These are phyloP conservation scores for Suricata suricatta DNA, from an alignment of 2,113 vertebrate species.

Conservation along the genomic window DNA sequence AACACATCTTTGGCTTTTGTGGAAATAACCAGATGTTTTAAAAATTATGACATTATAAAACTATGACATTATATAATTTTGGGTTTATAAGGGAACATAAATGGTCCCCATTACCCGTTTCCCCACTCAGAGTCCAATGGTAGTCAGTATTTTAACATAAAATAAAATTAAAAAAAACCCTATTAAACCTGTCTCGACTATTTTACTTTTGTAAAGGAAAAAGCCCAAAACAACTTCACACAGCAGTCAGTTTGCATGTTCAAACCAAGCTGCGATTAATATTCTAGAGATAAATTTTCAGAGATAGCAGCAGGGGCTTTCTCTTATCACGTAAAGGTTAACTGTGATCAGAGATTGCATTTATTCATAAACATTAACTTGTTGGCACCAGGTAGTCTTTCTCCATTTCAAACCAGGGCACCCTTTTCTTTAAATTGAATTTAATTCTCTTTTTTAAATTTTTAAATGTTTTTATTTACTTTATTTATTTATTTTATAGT, in stretches of 20 bases:
- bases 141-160: neutral
- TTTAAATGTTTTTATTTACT: too few relatives aligned
- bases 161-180: neutral
- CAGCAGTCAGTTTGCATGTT: neutral
- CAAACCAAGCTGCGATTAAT: neutral
- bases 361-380: constrained; percentile 14
- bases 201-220: neutral
- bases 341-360: neutral
- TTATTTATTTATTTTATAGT: too few relatives aligned
- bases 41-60: neutral
- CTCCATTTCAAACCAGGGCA: constrained; percentile 36
- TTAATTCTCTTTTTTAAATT: too few relatives aligned
- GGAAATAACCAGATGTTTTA: neutral
- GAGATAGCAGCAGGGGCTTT: neutral
- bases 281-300: constrained; percentile 28
- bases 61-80: neutral
- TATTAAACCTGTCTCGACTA: neutral
- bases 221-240: neutral
- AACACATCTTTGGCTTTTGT: neutral
- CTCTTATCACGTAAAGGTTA: neutral
- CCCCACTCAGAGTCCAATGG: neutral
- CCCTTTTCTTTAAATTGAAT: neutral
- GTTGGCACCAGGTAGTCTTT: neutral
- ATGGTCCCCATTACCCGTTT: neutral
- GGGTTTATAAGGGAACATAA: neutral